phyloP scores from a whole-genome alignment of 2,797 vertebrate species.

The Emydoidea blandingii region DNA sequence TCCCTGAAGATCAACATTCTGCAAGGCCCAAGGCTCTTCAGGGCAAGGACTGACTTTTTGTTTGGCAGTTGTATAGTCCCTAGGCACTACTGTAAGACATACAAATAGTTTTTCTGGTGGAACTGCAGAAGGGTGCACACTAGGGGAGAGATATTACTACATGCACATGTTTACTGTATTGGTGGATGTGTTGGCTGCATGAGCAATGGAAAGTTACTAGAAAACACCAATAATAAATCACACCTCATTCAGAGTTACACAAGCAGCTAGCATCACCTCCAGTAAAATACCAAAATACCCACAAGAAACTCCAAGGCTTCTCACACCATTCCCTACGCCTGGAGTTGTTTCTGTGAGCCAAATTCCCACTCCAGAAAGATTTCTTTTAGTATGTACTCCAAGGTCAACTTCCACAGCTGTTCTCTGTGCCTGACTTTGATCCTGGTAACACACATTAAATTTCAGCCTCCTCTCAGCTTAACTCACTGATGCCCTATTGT shows the following conservation, averaged over 20 bases:
- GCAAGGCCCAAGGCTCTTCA: conserved; percentile 48
- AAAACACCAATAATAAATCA: conserved; percentile 46
- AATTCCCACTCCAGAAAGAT: neutral
- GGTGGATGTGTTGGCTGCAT: conserved; percentile 53
- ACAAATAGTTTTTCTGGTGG: neutral
- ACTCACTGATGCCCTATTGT: neutral
- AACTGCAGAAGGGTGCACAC: conserved; percentile 17
- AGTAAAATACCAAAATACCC: conserved; percentile 34
- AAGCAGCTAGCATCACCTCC: neutral
- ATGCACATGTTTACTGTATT: conserved; percentile 49
- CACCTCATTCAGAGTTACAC: conserved; percentile 22
- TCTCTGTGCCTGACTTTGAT: conserved; percentile 17
- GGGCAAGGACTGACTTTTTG: conserved; percentile 35
- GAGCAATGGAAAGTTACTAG: neutral
- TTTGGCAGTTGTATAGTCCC: conserved; percentile 28
- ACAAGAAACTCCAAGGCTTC: conserved; percentile 28
- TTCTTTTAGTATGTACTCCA: neutral
- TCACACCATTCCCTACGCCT: conserved; percentile 24
- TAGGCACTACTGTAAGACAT: neutral
- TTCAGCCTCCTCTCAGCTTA: conserved; percentile 17
- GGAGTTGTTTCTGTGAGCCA: neutral
- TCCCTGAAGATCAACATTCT: conserved; percentile 51
- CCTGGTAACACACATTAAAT: neutral
- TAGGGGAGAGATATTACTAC: conserved; percentile 35
- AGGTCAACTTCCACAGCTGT: conserved; percentile 6